phyloP scores from a whole-genome alignment of 2,888 invertebrate species.

The Aspidiotus destructor region DNA sequence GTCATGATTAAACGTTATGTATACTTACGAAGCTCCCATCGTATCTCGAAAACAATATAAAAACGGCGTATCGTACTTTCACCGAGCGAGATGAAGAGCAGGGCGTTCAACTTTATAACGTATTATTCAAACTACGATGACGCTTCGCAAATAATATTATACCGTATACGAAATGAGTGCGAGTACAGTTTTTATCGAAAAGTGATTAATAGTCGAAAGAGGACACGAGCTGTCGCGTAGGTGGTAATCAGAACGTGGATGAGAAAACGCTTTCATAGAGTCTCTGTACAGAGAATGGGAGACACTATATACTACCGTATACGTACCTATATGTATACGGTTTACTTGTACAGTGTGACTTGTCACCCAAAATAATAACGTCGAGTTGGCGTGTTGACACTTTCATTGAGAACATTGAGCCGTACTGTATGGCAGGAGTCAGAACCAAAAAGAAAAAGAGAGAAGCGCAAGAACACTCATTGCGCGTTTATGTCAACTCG shows the following conservation, averaged over 20 bases:
- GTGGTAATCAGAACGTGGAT: slow-evolving; percentile 29
- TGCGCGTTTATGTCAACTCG: slow-evolving; percentile 12
- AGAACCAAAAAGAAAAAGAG: background rate
- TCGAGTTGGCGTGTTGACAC: slow-evolving; percentile 28
- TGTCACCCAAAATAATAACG: slow-evolving; percentile 31
- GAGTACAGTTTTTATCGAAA: slow-evolving; percentile 9
- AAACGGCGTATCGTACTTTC: too few species aligned
- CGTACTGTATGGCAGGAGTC: too few species aligned
- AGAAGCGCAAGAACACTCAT: slow-evolving; percentile 1
- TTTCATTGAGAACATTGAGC: slow-evolving; percentile 18
- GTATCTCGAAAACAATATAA: too few species aligned
- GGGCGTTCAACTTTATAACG: too few species aligned
- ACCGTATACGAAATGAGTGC: too few species aligned
- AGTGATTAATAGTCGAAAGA: slow-evolving; percentile 25
- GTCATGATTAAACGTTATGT: too few species aligned
- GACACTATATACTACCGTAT: too few species aligned
- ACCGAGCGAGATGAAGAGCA: too few species aligned
- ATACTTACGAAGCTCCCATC: too few species aligned
- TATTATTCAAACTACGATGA: too few species aligned
- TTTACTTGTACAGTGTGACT: slow-evolving; percentile 9
- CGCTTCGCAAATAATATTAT: too few species aligned
- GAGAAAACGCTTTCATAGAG: slow-evolving; percentile 28
- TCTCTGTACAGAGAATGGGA: background rate
- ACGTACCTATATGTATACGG: background rate
- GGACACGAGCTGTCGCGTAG: slow-evolving; percentile 18